These are phyloP conservation scores for Tenebrosternarchus preto DNA, from an alignment of 2,113 vertebrate genomes.

Conservation along the genomic window DNA sequence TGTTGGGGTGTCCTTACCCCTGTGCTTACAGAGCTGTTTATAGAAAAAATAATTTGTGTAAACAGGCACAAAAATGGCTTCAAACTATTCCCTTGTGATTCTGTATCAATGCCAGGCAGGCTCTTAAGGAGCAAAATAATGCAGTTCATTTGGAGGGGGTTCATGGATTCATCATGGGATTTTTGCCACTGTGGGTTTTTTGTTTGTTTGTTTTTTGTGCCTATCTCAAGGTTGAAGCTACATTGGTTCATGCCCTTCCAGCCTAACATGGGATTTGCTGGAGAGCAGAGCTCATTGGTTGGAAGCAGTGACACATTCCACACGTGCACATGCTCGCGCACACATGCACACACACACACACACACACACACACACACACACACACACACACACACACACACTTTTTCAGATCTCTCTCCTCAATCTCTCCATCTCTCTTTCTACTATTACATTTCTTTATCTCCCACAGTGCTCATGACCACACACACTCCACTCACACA, in stretches of 20 bases:
- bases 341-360: not conserved
- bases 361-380: slow-evolving; percentile 26
- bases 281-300: slow-evolving; percentile 30
- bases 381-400: slow-evolving; percentile 13
- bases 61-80: slow-evolving; percentile 14
- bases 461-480: not conserved
- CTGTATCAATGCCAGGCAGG: not conserved
- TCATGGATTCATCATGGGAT: slow-evolving; percentile 5
- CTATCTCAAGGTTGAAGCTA: not conserved
- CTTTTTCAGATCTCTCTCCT: slow-evolving; percentile 22
- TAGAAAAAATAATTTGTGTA: not conserved
- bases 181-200: slow-evolving; percentile 17
- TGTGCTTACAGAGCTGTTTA: not conserved
- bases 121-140: slow-evolving; percentile 37
- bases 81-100: not conserved
- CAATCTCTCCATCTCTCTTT: not conserved
- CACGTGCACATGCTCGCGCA: not conserved
- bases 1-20: slow-evolving; percentile 7
- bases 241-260: slow-evolving; percentile 15
- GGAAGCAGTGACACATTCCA: slow-evolving; percentile 28
- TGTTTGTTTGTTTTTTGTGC: not conserved
- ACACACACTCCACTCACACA: not conserved
- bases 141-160: slow-evolving; percentile 12
- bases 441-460: not conserved
- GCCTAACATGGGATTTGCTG: slow-evolving; percentile 33